These are phyloP conservation scores for Todus mexicanus DNA, from an alignment of 2,797 vertebrate species.

Conservation along the genomic window DNA sequence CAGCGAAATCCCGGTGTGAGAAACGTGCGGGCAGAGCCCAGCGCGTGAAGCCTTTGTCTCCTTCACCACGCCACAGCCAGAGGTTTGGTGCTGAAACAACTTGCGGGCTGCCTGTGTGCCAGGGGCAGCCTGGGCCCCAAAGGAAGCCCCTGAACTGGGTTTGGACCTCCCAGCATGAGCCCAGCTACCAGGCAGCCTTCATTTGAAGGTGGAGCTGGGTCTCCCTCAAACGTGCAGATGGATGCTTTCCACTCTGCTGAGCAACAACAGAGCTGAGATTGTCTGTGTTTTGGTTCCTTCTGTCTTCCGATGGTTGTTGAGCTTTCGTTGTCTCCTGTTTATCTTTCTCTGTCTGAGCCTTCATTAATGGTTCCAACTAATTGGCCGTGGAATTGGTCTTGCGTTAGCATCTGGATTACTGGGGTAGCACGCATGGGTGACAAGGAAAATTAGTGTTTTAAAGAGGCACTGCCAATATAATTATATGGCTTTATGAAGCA, in stretches of 20 bases:
- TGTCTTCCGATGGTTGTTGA: not conserved
- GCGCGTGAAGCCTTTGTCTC: not conserved
- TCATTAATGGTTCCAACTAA: conserved; percentile 8
- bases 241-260: conserved; percentile 14
- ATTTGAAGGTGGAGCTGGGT: not conserved
- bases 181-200: not conserved
- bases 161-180: not conserved
- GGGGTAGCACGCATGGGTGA: not conserved
- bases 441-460: not conserved
- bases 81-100: not conserved
- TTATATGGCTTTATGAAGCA: not conserved
- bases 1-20: not conserved
- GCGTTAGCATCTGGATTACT: conserved; percentile 7
- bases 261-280: conserved; percentile 15
- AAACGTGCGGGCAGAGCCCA: not conserved
- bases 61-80: fast-evolving
- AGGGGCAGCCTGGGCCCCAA: not conserved
- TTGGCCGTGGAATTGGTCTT: conserved; percentile 12
- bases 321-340: conserved; percentile 4
- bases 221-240: not conserved
- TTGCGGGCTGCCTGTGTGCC: not conserved
- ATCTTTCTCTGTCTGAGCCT: conserved; percentile 4
- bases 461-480: not conserved
- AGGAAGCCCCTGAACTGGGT: not conserved
- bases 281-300: not conserved